phyloP scores from a whole-genome alignment of 2,797 vertebrate species.

The Sebastes iracundus region DNA sequence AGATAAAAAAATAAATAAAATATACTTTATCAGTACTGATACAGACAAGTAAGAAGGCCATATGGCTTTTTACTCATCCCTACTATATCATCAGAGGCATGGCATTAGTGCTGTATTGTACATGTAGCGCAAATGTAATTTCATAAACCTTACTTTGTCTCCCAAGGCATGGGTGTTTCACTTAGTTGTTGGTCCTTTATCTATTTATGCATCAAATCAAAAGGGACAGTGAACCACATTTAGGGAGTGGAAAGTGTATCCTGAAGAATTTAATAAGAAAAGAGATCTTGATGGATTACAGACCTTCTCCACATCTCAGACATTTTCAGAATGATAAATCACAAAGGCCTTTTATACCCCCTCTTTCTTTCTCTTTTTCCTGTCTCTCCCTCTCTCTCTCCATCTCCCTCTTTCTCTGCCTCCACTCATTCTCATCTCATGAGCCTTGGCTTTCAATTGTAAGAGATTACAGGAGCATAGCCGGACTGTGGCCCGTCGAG shows the following conservation, averaged over 20 bases:
- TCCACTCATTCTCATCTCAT: slow-evolving; percentile 72
- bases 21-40: neutral
- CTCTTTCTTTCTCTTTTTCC: slow-evolving; percentile 55
- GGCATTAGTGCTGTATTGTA: slow-evolving; percentile 11
- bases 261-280: slow-evolving; percentile 89
- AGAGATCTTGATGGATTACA: slow-evolving; percentile 88
- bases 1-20: neutral
- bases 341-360: slow-evolving; percentile 79
- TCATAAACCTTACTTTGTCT: slow-evolving; percentile 61
- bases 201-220: slow-evolving; percentile 85
- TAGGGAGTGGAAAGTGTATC: slow-evolving; percentile 85
- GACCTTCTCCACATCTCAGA: slow-evolving; percentile 84
- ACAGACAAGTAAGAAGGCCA: neutral
- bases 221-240: slow-evolving; percentile 81
- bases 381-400: slow-evolving; percentile 48
- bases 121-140: slow-evolving; percentile 52
- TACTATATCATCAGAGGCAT: slow-evolving; percentile 2
- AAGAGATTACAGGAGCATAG: slow-evolving; percentile 84
- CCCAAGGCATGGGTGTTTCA: slow-evolving; percentile 65
- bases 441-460: slow-evolving; percentile 85
- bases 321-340: slow-evolving; percentile 87
- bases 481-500: slow-evolving; percentile 76
- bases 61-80: neutral
- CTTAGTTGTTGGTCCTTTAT: slow-evolving; percentile 77
- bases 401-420: slow-evolving; percentile 48